Evolutionary conservation across 30 jellyfish, hydroid and myxozoan genomes (phyloP).

Genomic region (Catostylus mosaicus): DNA sequence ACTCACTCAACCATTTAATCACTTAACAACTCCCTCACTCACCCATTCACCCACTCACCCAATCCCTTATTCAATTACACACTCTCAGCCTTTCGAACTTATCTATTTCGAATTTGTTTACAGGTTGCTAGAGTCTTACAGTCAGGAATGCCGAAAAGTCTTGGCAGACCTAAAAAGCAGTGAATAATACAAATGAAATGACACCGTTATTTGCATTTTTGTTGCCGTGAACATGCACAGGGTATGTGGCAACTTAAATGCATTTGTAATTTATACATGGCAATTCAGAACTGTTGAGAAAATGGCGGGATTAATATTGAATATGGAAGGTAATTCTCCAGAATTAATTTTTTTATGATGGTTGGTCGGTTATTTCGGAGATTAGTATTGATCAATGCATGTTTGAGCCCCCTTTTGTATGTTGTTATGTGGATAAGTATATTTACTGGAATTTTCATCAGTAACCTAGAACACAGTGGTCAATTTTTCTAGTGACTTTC

Average conservation of each 20-base stretch:
- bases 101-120: neutral
- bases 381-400: neutral
- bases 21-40: too few species aligned
- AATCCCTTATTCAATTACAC: too few species aligned
- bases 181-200: neutral
- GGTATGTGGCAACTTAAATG: neutral
- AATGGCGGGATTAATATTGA: too few species aligned
- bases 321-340: neutral
- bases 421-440: neutral
- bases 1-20: too few species aligned
- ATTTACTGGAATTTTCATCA: neutral
- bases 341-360: neutral
- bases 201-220: neutral
- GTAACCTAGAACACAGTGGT: neutral
- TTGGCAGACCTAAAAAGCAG: neutral
- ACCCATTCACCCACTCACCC: too few species aligned
- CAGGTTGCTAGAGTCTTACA: neutral
- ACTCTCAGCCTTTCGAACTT: too few species aligned
- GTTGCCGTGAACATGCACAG: neutral
- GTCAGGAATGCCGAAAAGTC: neutral
- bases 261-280: neutral
- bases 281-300: neutral
- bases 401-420: neutral
- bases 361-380: neutral
- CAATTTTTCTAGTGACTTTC: too few species aligned